Percentiles rank a stretch among this genome's conserved stretches.
Evolutionary conservation across 2,888 invertebrate species (phyloP).

Genomic region (Agrochola circellaris): DNA sequence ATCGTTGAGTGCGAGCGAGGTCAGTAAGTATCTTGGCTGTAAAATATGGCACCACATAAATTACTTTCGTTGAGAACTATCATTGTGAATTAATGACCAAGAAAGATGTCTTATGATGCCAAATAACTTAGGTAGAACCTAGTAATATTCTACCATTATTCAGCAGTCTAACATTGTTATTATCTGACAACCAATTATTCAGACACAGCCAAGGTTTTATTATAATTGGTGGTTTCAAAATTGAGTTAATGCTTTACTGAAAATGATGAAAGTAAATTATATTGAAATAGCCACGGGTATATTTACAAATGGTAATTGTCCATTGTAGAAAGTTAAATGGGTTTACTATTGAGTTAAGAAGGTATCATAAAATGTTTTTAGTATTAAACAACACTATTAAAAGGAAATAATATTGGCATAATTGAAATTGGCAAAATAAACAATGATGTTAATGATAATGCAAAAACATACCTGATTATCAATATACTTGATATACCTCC

Average conservation of each 20-base stretch:
- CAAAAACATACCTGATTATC: slow-evolving; percentile 94
- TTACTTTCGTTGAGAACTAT: slow-evolving; percentile 58
- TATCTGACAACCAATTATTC: slow-evolving; percentile 48
- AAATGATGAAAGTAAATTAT: slow-evolving; percentile 29
- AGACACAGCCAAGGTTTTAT: slow-evolving; percentile 38
- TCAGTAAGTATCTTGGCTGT: slow-evolving; percentile 96
- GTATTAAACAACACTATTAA: background rate
- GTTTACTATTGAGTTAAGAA: slow-evolving; percentile 3
- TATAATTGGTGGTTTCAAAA: slow-evolving; percentile 35
- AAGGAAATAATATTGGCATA: background rate
- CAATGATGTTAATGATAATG: background rate
- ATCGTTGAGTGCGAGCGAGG: slow-evolving; percentile 96
- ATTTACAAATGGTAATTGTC: slow-evolving; percentile 15
- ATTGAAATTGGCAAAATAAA: background rate
- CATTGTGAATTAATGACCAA: slow-evolving; percentile 61
- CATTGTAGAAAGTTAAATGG: background rate
- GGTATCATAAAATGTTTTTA: background rate
- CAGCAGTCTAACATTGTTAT: slow-evolving; percentile 42
- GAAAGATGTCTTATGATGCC: slow-evolving; percentile 59
- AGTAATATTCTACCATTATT: slow-evolving; percentile 56
- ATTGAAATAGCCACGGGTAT: slow-evolving; percentile 8
- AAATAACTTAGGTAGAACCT: slow-evolving; percentile 53
- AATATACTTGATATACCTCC: slow-evolving; percentile 95
- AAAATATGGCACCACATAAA: slow-evolving; percentile 69
- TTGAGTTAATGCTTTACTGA: slow-evolving; percentile 13